Conservation (phyloP, 2,888 invertebrate species). For the Cheilosia scutellata region DNA sequence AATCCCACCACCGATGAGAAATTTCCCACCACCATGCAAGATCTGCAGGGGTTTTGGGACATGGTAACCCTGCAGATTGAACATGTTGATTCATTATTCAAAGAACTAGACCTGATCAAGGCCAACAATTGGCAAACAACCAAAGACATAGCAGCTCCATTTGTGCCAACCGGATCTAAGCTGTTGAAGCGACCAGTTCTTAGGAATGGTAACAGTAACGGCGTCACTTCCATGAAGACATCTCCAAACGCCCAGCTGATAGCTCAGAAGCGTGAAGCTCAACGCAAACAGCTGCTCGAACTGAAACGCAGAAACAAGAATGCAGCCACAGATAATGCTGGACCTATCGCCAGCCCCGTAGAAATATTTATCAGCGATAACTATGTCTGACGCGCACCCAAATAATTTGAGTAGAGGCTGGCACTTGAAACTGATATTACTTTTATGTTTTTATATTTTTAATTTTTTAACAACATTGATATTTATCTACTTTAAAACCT, state of each 20-base stretch:
- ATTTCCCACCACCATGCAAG: constrained; percentile 93
- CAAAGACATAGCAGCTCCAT: constrained; percentile 57
- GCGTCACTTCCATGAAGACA: constrained; percentile 25
- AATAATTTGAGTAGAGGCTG: constrained; percentile 60
- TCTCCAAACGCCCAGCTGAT: constrained; percentile 79
- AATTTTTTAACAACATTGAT: constrained; percentile 44
- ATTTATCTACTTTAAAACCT: constrained; percentile 55
- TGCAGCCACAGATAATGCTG: constrained; percentile 53
- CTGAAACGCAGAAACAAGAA: constrained; percentile 78
- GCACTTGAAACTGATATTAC: constrained; percentile 60
- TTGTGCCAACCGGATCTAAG: constrained; percentile 60
- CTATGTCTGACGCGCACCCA: constrained; percentile 46
- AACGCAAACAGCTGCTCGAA: constrained; percentile 91
- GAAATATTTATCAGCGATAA: constrained; percentile 67
- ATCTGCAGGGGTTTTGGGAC: constrained; percentile 97
- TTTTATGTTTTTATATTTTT: constrained; percentile 16
- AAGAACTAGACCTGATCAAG: constrained; percentile 86
- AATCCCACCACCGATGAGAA: constrained; percentile 89
- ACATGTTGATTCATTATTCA: constrained; percentile 91
- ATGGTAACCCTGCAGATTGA: constrained; percentile 96
- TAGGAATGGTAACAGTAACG: constrained; percentile 34
- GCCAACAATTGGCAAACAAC: constrained; percentile 88
- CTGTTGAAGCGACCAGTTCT: constrained; percentile 47
- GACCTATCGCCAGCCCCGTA: constrained; percentile 36
- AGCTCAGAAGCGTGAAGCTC: constrained; percentile 87